phyloP scores from a whole-genome alignment of 2,888 invertebrate species.

The Ligdia adustata region DNA sequence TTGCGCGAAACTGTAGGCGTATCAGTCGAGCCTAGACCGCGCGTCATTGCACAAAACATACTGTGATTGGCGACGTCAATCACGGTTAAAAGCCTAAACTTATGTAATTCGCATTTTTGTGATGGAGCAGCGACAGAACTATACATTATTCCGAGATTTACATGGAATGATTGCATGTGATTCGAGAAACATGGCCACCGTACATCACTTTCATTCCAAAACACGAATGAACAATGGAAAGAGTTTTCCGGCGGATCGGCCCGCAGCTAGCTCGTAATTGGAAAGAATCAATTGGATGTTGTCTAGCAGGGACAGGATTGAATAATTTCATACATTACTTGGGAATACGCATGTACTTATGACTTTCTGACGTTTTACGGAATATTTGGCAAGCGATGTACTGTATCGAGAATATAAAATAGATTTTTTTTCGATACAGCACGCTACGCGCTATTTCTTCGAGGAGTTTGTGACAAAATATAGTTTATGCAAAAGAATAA shows the following conservation, averaged over 20 bases:
- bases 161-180: constrained; percentile 76
- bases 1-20: constrained; percentile 77
- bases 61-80: constrained; percentile 52
- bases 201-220: constrained; percentile 68
- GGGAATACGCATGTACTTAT: constrained; percentile 79
- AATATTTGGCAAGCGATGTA: constrained; percentile 83
- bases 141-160: constrained; percentile 64
- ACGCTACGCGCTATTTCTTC: constrained; percentile 60
- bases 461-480: constrained; percentile 52
- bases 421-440: constrained; percentile 65
- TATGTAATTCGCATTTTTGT: constrained; percentile 71
- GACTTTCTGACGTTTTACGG: constrained; percentile 84
- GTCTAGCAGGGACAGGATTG: constrained; percentile 72
- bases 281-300: constrained; percentile 71
- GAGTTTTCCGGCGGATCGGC: constrained; percentile 59
- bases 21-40: constrained; percentile 48
- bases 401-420: constrained; percentile 71
- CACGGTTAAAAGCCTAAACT: constrained; percentile 55
- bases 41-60: constrained; percentile 60
- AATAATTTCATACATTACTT: constrained; percentile 81
- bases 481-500: constrained; percentile 59
- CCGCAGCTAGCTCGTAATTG: constrained; percentile 58
- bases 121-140: constrained; percentile 62
- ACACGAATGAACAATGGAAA: constrained; percentile 76
- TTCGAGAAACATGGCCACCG: constrained; percentile 81